Evolutionary conservation across 2,797 vertebrate species (phyloP), one percentile per base, ranked within the genome.

Genomic region (Phataginus tricuspis): DNA sequence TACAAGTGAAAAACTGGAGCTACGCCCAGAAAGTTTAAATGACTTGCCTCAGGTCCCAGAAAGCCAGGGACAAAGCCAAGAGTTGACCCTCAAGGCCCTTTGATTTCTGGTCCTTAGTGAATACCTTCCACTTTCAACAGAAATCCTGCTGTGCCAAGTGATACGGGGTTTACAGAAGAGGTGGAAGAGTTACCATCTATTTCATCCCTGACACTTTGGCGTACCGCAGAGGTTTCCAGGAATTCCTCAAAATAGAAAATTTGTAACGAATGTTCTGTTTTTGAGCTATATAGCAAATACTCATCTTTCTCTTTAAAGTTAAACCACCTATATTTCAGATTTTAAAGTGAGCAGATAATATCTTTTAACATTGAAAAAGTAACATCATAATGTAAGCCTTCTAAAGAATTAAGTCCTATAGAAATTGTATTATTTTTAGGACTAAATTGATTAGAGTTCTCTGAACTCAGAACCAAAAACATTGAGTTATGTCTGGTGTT

Each of bases 21-120:
- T 57, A 55, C 64, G 94, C 45, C 53, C 39, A 84, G 90, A 84
- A 66, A 91, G 90, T 77, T 92, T 92, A 71, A 87, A 83, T 92
- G 66, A 68, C 77, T 94, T 55, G 37, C 68, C 27, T 95, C 29
- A 27, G 66, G 88, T 88, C 77, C 69, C 57, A 64, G 82, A 84
- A 83, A 87, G 66, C 53, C 74, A 61, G 80, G 37, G 77, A 78
- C n/a, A 71, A 75, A 94, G 91, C 64, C 79, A 85, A 53, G 61
- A 77, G 69, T 75, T 86, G 87, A 78, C 25, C 74, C 57, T 25
- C 12, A 74, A 45, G 39, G 45, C 55, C 27, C 27, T 92, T 72
- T 7, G 14, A 27, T 85, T 82, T 83, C 86, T 94, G 75, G 45
- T 7, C 5, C 6, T 49, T 86, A 37, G 13, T 27, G 45, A 90